Conservation (phyloP, 2,888 invertebrate genomes). For the Drosophila macrospina region DNA sequence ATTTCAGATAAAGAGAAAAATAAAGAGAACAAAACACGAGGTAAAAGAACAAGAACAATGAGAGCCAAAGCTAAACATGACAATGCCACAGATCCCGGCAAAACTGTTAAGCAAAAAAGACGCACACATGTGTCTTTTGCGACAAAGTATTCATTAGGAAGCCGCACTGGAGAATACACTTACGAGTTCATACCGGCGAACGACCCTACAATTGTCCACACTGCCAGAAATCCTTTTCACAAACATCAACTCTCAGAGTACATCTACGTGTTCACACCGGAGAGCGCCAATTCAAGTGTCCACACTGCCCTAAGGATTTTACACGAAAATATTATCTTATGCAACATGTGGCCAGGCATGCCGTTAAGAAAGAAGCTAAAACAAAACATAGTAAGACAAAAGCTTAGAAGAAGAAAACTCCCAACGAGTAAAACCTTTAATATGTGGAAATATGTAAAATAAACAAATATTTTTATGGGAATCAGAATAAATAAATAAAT, state of each 20-base stretch:
- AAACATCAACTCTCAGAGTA: background rate
- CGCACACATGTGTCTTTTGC: background rate
- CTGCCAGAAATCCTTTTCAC: background rate
- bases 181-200: background rate
- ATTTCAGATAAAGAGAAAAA: background rate
- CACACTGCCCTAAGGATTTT: conserved; percentile 4
- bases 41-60: background rate
- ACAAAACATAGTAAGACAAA: background rate
- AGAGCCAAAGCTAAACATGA: background rate
- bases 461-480: no score
- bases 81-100: background rate
- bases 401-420: background rate
- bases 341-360: background rate
- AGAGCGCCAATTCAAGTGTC: background rate
- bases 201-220: background rate
- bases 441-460: no score
- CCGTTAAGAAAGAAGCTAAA: background rate
- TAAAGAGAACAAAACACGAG: background rate
- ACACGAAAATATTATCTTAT: background rate
- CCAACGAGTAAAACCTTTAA: no score
- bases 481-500: no score
- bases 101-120: background rate
- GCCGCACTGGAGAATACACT: background rate
- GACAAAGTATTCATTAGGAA: background rate
- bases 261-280: conserved; percentile 5